Base-by-base conservation (phyloP, 1,140 invertebrate species). In the Acromyrmex heyeri region DNA sequence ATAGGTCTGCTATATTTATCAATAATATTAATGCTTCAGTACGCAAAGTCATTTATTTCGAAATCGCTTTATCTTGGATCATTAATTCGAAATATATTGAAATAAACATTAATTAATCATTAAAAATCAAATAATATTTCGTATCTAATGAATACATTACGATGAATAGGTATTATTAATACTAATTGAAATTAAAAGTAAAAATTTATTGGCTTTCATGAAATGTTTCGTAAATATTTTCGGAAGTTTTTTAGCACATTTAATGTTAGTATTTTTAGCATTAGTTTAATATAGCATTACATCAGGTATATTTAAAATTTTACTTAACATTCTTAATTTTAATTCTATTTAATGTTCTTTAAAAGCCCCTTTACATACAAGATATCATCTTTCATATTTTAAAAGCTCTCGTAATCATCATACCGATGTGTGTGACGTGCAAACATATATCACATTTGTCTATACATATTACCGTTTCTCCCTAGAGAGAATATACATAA, bases 391-490 rank as follows among this genome's bases (percentile, higher is more conserved):
- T 69, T 30, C 8, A 2, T 57, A 59, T 70, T 81, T 67, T 44
- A 55, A 69, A 57, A 57, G 30, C 50, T 69, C 64, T 30, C 30
- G 62, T 81, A 81, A 81, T 55, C 30, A 34, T 81, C 77, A 2
- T 16, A 21, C 0, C 12, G 64, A 70, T 10, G 5, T 67, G 27
- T 21, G 48, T 21, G 62, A 55, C n/a, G 48, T 79, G n/a, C 27
- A 53, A 14, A 79, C 30, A 44, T 12, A 0, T 38, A 38, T 77
- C 24, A 62, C 38, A 12, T 27, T 53, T 8, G 2, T 44, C 38
- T 44, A 44, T 44, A 44, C 27, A 7, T 53, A 21, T 67, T 67
- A n/a, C n/a, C 0, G n/a, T 16, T 48, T 50, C 21, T 69, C 21
- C 50, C 38, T 21, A 67, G n/a, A 16, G 30, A 44, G 8, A 12